Base-by-base conservation (phyloP, 2,888 invertebrate genomes). In the Drosophila multiciliata region DNA sequence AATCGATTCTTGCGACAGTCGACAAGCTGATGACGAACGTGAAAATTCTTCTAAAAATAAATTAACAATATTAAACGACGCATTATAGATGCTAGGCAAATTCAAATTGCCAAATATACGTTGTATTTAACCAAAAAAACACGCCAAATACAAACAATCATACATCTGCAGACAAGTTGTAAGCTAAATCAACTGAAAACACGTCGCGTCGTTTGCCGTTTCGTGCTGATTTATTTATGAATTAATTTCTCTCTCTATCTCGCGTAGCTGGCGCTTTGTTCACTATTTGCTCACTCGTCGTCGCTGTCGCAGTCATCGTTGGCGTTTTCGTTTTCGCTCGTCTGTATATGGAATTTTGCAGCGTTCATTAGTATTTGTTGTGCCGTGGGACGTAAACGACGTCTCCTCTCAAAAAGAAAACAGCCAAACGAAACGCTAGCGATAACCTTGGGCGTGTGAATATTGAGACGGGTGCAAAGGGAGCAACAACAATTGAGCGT, bases 221-320 rank as follows among this genome's bases (percentile, higher is more conserved):
- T 73, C 69, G 75, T 79, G 87, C 78, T 80, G 84, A 82, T 85
- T 85, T 85, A 85, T 86, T 85, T 85, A 85, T 85, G 88, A 85
- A 85, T 85, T 86, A 83, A 83, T 85, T 88, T 88, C 80, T 82
- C 83, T 83, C 73, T 70, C 63, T 78, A 75, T 81, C 81, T 74
- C 74, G 70, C 79, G 73, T 73, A 75, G 83, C 78, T 76, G 45
- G 62, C 80, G 62, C 80, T 75, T 80, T 80, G 80, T 80, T 68
- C 80, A 72, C 77, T 65, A 77, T 63, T 74, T 76, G 76, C 53
- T 75, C 64, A 52, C 53, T 38, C 26, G 33, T 29, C n/a, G 63
- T 48, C 50, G 38, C 40, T 9, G 54, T 38, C 57, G 55, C 38
- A 45, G 15, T 23, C 53, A 64, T 32, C 12, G 72, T 60, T 26